These are phyloP conservation scores for Orthonyx spaldingii DNA, from an alignment of 2,113 vertebrate species.

Conservation along the genomic window DNA sequence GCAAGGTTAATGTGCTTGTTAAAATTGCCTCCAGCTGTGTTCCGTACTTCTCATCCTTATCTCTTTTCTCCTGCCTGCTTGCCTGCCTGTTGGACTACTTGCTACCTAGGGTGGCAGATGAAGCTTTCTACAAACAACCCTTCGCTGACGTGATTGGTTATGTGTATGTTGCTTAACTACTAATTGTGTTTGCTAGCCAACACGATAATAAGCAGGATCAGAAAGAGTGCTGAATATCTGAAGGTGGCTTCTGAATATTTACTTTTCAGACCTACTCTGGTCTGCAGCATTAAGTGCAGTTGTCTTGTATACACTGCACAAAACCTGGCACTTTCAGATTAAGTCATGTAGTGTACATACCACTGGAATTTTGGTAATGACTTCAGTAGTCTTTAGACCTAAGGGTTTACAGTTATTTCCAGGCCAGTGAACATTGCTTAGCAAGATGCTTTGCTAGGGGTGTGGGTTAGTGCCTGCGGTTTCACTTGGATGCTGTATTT, in stretches of 20 bases:
- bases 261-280: neutral
- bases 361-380: neutral
- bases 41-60: slow-evolving; percentile 82
- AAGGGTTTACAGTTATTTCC: neutral
- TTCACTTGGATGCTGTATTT: neutral
- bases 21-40: slow-evolving; percentile 24
- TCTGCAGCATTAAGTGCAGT: neutral
- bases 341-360: neutral
- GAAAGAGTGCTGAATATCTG: neutral
- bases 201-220: neutral
- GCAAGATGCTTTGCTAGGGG: neutral
- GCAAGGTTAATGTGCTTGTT: neutral
- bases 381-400: neutral
- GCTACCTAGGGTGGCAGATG: slow-evolving; percentile 97
- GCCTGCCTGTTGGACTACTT: slow-evolving; percentile 84
- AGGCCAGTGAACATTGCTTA: neutral
- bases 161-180: slow-evolving; percentile 99
- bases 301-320: neutral
- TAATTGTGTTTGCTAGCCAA: slow-evolving; percentile 73
- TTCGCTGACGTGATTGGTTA: slow-evolving; percentile 99
- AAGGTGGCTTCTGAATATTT: neutral
- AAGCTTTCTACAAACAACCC: slow-evolving; percentile 99
- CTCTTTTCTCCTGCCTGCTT: slow-evolving; percentile 85
- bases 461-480: neutral
- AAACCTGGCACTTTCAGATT: neutral